Base-by-base conservation (phyloP, 2,888 invertebrate species). In the Parnassius glacialis region DNA sequence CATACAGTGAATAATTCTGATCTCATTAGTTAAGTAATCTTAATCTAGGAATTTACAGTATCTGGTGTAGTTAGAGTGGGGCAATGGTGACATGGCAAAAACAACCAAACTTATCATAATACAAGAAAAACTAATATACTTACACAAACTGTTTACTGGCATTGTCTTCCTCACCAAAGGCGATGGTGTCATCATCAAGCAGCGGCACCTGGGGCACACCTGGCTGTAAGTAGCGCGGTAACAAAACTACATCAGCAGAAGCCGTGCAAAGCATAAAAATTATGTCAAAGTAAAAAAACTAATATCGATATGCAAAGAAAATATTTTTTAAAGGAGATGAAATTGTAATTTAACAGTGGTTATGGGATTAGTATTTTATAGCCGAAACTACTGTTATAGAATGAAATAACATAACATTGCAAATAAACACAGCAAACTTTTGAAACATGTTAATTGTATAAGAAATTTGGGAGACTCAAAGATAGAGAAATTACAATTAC, bases 131-230 rank as follows among this genome's bases (percentile, higher is more conserved):
- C 12, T 13, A 47, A 57, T 12, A 47, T 57, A 87, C 90, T 90
- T 69, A 91, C 91, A 90, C 84, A 78, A 90, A 89, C 65, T 83
- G 83, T 68, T 92, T 92, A 62, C 74, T 81, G 25, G 86, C 87
- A 59, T 94, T 93, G 74, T 96, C 96, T 83, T 97, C 97, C 68
- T 97, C 97, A 0, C 97, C 97, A 75, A 97, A 97, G 52, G 95
- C 96, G 70, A 97, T 93, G 42, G 96, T 96, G 85, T 97, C 97
- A 78, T 97, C 96, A 73, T 96, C 96, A 77, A 97, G 93, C 74
- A 97, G 90, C 79, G 98, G 95, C 92, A 96, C 95, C 97, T 97
- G 90, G 61, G 92, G 93, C 88, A 91, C 87, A 88, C 84, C 85
- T 65, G 90, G 88, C 90, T 91, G 91, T 91, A 90, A 91, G 79